Percentiles rank a stretch among this genome's conserved stretches.
phyloP scores from a whole-genome alignment of 2,888 invertebrate species.

The Phytoseiulus persimilis region DNA sequence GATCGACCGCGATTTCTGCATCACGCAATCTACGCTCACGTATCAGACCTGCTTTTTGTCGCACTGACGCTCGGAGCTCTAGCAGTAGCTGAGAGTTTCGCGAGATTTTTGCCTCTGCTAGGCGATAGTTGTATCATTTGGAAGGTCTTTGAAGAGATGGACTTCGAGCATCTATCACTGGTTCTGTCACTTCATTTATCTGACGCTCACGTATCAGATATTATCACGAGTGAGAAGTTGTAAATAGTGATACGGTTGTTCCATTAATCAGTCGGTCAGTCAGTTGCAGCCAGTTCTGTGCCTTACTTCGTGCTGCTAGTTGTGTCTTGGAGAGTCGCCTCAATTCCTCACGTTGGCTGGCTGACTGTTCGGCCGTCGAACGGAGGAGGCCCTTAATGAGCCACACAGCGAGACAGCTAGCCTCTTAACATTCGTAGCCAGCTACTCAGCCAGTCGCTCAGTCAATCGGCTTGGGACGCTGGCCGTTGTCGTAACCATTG shows the following conservation, averaged over 20 bases:
- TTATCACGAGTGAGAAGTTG: neutral
- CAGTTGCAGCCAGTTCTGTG: neutral
- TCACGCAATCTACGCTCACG: too few species aligned
- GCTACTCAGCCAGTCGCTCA: neutral
- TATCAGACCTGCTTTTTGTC: too few species aligned
- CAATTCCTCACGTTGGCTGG: neutral
- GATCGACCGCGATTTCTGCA: too few species aligned
- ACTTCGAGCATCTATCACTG: neutral
- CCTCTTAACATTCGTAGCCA: neutral
- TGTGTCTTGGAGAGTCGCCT: neutral
- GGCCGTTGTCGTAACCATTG: neutral
- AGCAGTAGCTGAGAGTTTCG: too few species aligned
- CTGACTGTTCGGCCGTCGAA: neutral
- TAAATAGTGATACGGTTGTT: neutral
- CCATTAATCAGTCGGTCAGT: neutral
- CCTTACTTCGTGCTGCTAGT: neutral
- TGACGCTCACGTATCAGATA: neutral
- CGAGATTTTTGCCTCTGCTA: too few species aligned
- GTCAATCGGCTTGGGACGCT: neutral
- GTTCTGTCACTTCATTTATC: neutral
- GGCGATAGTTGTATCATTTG: too few species aligned
- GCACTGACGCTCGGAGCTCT: too few species aligned
- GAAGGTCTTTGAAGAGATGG: neutral
- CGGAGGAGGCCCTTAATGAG: neutral
- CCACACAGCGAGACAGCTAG: neutral